Conservation (phyloP, 2,888 invertebrate genomes). For the Autographa gamma region DNA sequence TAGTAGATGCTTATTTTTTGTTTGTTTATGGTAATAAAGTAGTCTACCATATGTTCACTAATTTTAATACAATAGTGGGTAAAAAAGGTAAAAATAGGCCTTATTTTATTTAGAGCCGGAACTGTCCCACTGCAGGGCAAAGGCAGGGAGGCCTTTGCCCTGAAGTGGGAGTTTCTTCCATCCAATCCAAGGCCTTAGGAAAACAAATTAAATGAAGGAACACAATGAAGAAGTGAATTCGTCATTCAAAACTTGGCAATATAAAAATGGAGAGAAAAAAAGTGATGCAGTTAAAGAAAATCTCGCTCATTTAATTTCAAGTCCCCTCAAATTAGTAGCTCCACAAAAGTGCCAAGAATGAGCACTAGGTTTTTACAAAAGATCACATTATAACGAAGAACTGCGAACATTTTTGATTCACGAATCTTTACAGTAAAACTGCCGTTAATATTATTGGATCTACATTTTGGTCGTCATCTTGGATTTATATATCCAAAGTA, state of each 20-base stretch:
- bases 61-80: background rate
- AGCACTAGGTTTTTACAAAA: conserved; percentile 34
- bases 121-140: too few species aligned
- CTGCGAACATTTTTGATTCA: conserved; percentile 31
- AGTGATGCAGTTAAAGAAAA: conserved; percentile 24
- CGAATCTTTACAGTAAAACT: conserved; percentile 30
- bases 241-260: background rate
- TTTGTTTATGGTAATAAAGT: too few species aligned
- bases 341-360: conserved; percentile 27
- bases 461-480: conserved; percentile 23
- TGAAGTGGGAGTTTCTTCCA: too few species aligned
- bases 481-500: background rate
- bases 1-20: background rate
- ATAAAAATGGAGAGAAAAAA: background rate
- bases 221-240: background rate
- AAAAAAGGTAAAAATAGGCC: too few species aligned
- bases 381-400: conserved; percentile 40
- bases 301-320: conserved; percentile 28
- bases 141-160: too few species aligned
- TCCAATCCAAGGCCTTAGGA: too few species aligned
- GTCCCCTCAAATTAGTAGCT: conserved; percentile 39
- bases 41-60: background rate
- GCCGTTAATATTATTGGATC: conserved; percentile 42
- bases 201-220: too few species aligned
- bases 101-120: too few species aligned